A percentile compares a stretch with the other conserved stretches of the same genome.
These are phyloP conservation scores for Chauna torquata DNA, from an alignment of 2,113 vertebrate genomes.

Conservation along the genomic window DNA sequence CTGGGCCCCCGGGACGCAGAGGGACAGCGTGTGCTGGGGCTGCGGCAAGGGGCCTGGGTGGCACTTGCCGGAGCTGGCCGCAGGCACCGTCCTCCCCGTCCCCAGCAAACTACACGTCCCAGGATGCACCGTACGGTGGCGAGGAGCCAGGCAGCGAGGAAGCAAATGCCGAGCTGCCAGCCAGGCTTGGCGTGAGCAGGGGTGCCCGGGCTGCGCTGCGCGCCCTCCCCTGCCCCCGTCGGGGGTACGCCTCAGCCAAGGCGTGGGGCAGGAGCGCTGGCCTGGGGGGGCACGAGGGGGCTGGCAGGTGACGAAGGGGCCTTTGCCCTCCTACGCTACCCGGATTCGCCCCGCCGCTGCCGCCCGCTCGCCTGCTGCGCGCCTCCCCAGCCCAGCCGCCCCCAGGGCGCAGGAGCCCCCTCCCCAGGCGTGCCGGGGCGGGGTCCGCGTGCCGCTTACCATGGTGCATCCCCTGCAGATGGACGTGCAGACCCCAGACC, in stretches of 20 bases:
- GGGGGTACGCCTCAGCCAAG: not conserved
- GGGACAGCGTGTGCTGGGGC: not conserved
- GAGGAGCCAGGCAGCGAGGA: not conserved
- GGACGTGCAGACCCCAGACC: not conserved
- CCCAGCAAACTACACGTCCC: not conserved
- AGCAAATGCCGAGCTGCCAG: not conserved
- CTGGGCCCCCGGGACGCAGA: not conserved
- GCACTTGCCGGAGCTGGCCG: rapidly evolving
- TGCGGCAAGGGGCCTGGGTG: not conserved
- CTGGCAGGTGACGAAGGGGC: not conserved
- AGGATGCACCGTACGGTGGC: not conserved
- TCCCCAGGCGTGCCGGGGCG: not conserved
- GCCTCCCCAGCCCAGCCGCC: too few relatives aligned
- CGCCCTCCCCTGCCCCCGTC: not conserved
- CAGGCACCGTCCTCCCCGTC: too few relatives aligned
- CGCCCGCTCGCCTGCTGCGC: not conserved
- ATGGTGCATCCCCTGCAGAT: not conserved
- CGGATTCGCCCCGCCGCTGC: rapidly evolving
- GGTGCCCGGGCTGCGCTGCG: not conserved
- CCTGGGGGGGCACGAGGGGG: too few relatives aligned
- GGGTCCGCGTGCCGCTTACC: not conserved
- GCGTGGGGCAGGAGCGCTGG: rapidly evolving
- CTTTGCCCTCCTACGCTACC: not conserved
- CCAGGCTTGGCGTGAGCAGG: not conserved
- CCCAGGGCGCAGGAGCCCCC: not conserved